Base-by-base conservation (phyloP, 1,140 invertebrate species). In the Zaprionus davidi region DNA sequence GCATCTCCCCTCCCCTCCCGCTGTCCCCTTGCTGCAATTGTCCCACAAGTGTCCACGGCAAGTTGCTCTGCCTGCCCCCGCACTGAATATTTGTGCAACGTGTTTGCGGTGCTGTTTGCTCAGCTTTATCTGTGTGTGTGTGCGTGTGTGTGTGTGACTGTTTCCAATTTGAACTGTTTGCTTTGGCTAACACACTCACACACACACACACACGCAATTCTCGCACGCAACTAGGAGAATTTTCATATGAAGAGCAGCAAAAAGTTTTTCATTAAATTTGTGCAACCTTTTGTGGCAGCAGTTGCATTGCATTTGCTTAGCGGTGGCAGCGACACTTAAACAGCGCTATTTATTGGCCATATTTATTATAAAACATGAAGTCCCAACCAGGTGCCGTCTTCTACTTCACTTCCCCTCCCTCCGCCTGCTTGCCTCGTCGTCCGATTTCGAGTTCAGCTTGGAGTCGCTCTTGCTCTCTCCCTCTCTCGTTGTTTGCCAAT, bases 321-420 rank as follows among this genome's bases (percentile, higher is more conserved):
- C 51, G 49, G 28, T 58, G 41, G 31, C 38, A 60, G 73, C 56
- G 71, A 58, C 84, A 60, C 65, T 83, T 76, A 71, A 71, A 64
- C 73, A 44, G 75, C 22, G 49, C 76, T 81, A 90, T 88, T 88
- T 88, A 88, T 88, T 88, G 85, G 81, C 85, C 78, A 88, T 87
- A 87, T 87, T 83, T 88, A 87, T 88, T 69, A 81, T 68, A 82
- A 82, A 84, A 76, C 81, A 88, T 81, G 82, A 58, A 86, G 71
- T 71, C 15, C 24, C 53, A 22, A 12, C 20, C 46, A 51, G 46
- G 46, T 51, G 46, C 44, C 17, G 7, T 17, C 44, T 6, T 17
- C 44, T 7, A 17, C 44, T 0, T 7, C 41, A 0, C 31, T 49
- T 4, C 46, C 9, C 5, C 20, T 2, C 5, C 38, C 13, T 41